These are phyloP conservation scores for Beaufortia kweichowensis DNA, from an alignment of 2,113 vertebrate genomes.

Conservation along the genomic window DNA sequence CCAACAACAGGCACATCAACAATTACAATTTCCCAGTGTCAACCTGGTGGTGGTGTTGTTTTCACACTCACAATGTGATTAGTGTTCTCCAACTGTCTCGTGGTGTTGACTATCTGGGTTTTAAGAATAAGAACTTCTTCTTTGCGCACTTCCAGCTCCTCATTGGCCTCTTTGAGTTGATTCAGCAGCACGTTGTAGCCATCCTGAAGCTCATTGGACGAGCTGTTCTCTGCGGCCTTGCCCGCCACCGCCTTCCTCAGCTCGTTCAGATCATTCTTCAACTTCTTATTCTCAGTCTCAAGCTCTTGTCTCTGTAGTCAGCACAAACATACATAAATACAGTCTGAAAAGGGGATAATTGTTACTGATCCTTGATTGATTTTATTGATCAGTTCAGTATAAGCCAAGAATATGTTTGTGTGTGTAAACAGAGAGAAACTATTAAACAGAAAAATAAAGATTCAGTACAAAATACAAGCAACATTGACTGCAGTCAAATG, in stretches of 20 bases:
- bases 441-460: neutral
- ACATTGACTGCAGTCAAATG: neutral
- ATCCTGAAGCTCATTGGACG: constrained; percentile 71
- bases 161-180: constrained; percentile 84
- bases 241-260: constrained; percentile 79
- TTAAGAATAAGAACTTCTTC: constrained; percentile 93
- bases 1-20: neutral
- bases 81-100: constrained; percentile 68
- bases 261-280: constrained; percentile 93
- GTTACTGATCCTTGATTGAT: neutral
- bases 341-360: neutral
- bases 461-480: neutral
- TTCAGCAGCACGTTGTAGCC: constrained; percentile 82
- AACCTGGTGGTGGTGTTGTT: neutral
- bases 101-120: constrained; percentile 83
- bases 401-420: neutral
- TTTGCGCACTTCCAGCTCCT: constrained; percentile 94
- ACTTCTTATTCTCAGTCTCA: constrained; percentile 92
- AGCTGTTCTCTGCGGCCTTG: constrained; percentile 65
- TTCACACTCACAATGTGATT: constrained; percentile 65
- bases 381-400: too few relatives aligned
- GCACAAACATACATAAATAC: neutral
- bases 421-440: neutral
- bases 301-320: constrained; percentile 88
- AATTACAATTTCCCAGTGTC: neutral